phyloP scores from a whole-genome alignment of 2,888 invertebrate genomes.

The Lysandra coridon region DNA sequence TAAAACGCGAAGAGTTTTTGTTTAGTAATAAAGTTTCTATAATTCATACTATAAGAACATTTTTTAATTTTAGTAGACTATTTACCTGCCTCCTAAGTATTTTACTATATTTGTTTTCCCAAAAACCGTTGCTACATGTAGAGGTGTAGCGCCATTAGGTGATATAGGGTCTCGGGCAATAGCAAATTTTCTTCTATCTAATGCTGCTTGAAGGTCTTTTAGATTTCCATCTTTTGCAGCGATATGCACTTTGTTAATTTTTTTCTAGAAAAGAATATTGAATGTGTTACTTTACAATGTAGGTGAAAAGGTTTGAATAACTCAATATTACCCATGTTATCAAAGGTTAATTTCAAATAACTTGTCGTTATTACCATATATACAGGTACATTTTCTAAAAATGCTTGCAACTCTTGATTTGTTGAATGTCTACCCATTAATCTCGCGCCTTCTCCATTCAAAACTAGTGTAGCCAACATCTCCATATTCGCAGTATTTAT shows the following conservation, averaged over 20 bases:
- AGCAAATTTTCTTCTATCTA: constrained; percentile 94
- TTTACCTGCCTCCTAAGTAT: constrained; percentile 78
- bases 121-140: constrained; percentile 92
- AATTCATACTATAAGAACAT: not conserved
- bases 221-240: constrained; percentile 92
- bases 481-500: constrained; percentile 91
- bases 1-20: constrained; percentile 40
- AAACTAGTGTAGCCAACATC: constrained; percentile 91
- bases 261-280: constrained; percentile 81
- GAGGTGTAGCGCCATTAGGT: constrained; percentile 90
- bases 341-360: not conserved
- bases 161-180: constrained; percentile 91
- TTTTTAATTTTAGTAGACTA: constrained; percentile 5
- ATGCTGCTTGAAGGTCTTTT: constrained; percentile 89
- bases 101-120: constrained; percentile 90
- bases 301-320: not conserved
- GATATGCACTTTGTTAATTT: constrained; percentile 93
- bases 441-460: constrained; percentile 92
- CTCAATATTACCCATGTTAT: not conserved
- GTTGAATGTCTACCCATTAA: constrained; percentile 85
- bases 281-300: not conserved
- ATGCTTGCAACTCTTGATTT: constrained; percentile 91
- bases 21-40: not conserved
- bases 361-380: constrained; percentile 85
- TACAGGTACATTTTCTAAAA: constrained; percentile 91